These are phyloP conservation scores for Anableps anableps DNA, from an alignment of 2,797 vertebrate species.

Conservation along the genomic window DNA sequence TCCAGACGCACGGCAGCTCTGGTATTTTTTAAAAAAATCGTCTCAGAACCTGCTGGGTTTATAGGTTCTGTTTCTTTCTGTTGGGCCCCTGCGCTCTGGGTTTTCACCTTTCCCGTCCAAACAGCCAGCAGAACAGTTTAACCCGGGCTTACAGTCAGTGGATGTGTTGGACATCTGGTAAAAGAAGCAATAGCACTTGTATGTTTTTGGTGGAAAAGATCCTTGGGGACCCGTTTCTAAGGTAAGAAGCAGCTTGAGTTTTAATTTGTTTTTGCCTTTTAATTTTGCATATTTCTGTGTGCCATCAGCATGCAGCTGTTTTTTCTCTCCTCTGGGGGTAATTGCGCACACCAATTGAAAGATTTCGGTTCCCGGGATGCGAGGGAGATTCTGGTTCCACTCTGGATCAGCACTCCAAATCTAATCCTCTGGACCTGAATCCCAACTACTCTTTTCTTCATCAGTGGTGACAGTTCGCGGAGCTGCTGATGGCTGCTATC, in stretches of 20 bases:
- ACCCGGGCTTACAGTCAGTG: conserved; percentile 48
- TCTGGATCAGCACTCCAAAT: conserved; percentile 14
- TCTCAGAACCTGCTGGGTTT: background rate
- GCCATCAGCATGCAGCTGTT: conserved; percentile 2
- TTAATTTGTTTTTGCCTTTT: conserved; percentile 13
- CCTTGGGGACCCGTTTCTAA: conserved; percentile 48
- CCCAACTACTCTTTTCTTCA: background rate
- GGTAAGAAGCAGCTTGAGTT: conserved; percentile 49
- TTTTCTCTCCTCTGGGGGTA: background rate
- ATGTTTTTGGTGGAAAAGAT: conserved; percentile 39
- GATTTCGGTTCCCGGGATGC: conserved; percentile 30
- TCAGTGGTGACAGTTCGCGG: background rate
- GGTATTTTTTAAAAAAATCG: background rate
- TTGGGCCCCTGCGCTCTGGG: conserved; percentile 26
- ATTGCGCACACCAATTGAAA: conserved; percentile 22
- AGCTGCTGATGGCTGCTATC: conserved; percentile 13
- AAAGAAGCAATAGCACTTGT: conserved; percentile 46
- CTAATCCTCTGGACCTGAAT: background rate
- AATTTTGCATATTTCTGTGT: background rate
- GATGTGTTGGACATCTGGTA: conserved; percentile 65
- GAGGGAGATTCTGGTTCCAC: conserved; percentile 21
- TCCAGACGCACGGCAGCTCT: conserved; percentile 30
- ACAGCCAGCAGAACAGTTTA: conserved; percentile 10
- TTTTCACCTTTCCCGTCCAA: conserved; percentile 10
- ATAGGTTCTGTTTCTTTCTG: background rate